Evolutionary conservation across 2,113 vertebrate species (phyloP), one percentile per base, ranked within the genome.

Genomic region (Monarcha castaneiventris): DNA sequence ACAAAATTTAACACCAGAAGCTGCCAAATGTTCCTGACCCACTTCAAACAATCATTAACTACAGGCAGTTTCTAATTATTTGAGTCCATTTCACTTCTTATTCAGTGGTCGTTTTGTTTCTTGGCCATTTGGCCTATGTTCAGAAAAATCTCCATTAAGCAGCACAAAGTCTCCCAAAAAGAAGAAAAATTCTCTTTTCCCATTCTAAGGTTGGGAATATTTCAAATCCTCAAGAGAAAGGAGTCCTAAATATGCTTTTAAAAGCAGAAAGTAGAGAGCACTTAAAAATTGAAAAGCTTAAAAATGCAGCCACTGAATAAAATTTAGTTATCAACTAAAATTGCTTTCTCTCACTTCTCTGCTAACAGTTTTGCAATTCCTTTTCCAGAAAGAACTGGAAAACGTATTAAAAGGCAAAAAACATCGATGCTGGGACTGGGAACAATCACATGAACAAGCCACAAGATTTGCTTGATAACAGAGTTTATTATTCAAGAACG

Each of bases 381-480:
- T 95, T 96, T 97, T 90, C 82, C 93, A 95, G 94, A 94, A 90
- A 77, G 81, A 91, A 41, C 63, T 71, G 71, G 13, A 17, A 27
- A 93, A 87, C 4, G 6, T 69, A 94, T 94, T 95, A 96, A 92
- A 94, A 95, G 64, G 93, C 83, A 95, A 37, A 96, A 59, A 79
- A 43, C 93, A 89, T 89, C 68, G 44, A 64, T 85, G 94, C 90
- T 94, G 80, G 80, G 76, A 81, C 81, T 91, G 90, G 85, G 78
- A 95, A 88, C 33, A 72, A 93, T 94, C 91, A 94, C 94, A 95
- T 94, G 94, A 95, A 79, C 91, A 96, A 92, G 81, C 90, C 96
- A 96, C 96, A 97, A 90, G 96, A 97, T 98, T 97, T 96, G 83
- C 96, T 96, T 97, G 89, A 97, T 97, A 96, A 91, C 59, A 75